phyloP scores from a whole-genome alignment of 1,140 invertebrate species.

The Hyposmocoma kahamanoa region DNA sequence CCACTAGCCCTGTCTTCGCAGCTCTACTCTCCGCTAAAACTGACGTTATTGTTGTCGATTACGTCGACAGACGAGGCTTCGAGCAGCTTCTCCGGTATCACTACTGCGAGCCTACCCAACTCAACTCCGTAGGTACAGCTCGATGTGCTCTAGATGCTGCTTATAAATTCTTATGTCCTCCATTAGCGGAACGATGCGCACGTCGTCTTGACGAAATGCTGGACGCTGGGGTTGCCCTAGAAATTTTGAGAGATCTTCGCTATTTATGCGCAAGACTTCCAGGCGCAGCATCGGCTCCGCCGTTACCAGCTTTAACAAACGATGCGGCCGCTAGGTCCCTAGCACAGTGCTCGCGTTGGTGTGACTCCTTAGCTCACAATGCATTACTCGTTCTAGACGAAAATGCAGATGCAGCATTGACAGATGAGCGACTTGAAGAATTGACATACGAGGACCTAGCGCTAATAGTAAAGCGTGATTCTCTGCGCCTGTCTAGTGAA shows the following conservation, averaged over 20 bases:
- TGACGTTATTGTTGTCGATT: slow-evolving; percentile 68
- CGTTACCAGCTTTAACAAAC: slow-evolving; percentile 41
- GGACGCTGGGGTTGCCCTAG: slow-evolving; percentile 57
- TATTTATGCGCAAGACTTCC: slow-evolving; percentile 61
- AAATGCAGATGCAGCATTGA: slow-evolving; percentile 75
- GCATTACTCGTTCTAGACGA: slow-evolving; percentile 78
- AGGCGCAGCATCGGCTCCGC: slow-evolving; percentile 55
- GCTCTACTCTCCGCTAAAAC: slow-evolving; percentile 63
- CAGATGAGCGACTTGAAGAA: slow-evolving; percentile 79
- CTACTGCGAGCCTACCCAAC: slow-evolving; percentile 76
- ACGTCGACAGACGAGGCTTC: slow-evolving; percentile 80
- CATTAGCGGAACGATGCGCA: slow-evolving; percentile 76
- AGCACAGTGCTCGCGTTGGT: slow-evolving; percentile 67
- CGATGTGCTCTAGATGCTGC: slow-evolving; percentile 79
- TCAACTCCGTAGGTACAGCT: slow-evolving; percentile 78
- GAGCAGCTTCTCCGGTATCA: slow-evolving; percentile 80
- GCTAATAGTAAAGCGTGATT: slow-evolving; percentile 77
- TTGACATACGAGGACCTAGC: slow-evolving; percentile 75
- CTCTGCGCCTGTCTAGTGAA: slow-evolving; percentile 74
- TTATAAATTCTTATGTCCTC: slow-evolving; percentile 80
- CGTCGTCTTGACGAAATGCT: slow-evolving; percentile 74
- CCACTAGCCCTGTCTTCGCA: slow-evolving; percentile 73
- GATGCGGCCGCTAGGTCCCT: slow-evolving; percentile 43
- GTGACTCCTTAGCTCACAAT: slow-evolving; percentile 75
- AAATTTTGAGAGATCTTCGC: slow-evolving; percentile 61